Conservation (phyloP, 2,797 vertebrate species). For the Xiphorhynchus erythropygius region DNA sequence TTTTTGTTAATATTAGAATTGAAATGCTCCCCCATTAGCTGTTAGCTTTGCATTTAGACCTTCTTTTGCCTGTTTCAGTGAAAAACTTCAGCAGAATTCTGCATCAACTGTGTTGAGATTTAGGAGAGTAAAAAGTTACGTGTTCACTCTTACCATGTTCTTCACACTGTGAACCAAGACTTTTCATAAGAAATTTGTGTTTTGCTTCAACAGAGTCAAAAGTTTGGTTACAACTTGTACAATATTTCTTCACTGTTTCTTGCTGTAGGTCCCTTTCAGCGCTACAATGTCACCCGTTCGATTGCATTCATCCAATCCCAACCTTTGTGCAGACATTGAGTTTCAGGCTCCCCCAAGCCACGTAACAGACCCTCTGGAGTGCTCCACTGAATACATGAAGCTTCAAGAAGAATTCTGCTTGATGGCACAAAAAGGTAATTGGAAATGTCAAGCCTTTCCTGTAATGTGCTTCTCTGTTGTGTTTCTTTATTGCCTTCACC, state of each 20-base stretch:
- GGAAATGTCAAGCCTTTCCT: not conserved
- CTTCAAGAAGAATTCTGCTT: conserved; percentile 98
- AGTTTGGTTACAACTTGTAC: not conserved
- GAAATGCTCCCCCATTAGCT: not conserved
- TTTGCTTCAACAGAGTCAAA: not conserved
- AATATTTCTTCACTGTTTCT: not conserved
- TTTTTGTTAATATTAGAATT: not conserved
- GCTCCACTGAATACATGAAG: conserved; percentile 92
- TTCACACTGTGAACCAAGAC: not conserved
- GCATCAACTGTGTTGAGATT: not conserved
- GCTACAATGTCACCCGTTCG: conserved; percentile 91
- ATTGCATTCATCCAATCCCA: conserved; percentile 97
- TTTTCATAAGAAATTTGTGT: not conserved
- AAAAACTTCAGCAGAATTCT: not conserved
- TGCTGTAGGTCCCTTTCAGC: conserved; percentile 88
- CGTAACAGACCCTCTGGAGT: conserved; percentile 86
- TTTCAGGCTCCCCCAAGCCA: conserved; percentile 87
- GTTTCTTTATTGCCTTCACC: not conserved
- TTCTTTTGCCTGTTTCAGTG: not conserved
- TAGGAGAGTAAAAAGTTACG: not conserved
- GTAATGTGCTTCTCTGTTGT: not conserved
- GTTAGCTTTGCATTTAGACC: not conserved
- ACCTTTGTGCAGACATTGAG: conserved; percentile 95
- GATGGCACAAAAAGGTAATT: conserved; percentile 95
- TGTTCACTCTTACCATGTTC: not conserved